Percentiles rank a stretch among this genome's conserved stretches.
These are phyloP conservation scores for Taeniopygia guttata DNA, from an alignment of 2,797 vertebrate species.

Conservation along the genomic window DNA sequence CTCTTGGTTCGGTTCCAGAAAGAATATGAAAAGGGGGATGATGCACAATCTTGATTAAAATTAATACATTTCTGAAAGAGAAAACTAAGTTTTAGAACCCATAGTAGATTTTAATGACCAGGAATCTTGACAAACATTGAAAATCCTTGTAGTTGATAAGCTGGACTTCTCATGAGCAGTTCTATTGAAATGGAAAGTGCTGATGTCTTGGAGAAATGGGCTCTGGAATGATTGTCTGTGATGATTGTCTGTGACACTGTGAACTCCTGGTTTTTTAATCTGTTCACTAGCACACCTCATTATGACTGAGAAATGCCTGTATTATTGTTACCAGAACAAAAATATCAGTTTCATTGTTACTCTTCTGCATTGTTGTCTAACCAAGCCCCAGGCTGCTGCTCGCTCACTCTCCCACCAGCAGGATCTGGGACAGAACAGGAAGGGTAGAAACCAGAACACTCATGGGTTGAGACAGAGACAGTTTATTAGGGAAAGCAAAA, in stretches of 20 bases:
- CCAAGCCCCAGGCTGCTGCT: background rate
- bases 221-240: background rate
- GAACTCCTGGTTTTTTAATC: background rate
- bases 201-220: background rate
- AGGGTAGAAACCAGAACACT: background rate
- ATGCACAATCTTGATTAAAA: background rate
- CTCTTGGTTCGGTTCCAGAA: background rate
- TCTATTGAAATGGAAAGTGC: background rate
- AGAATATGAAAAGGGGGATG: background rate
- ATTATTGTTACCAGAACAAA: background rate
- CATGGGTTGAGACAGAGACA: background rate
- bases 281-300: background rate
- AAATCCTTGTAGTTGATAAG: background rate
- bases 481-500: background rate
- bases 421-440: fast-evolving
- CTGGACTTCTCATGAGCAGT: background rate
- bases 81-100: background rate
- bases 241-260: background rate
- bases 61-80: background rate
- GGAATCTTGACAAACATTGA: background rate
- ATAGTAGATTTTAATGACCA: background rate
- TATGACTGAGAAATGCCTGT: background rate
- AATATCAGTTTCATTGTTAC: background rate
- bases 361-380: background rate
- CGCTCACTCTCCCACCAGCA: background rate